A percentile compares a stretch with the other conserved stretches of the same genome.
Evolutionary conservation across 1,140 invertebrate genomes (phyloP).

Genomic region (Drosophila subobscura): DNA sequence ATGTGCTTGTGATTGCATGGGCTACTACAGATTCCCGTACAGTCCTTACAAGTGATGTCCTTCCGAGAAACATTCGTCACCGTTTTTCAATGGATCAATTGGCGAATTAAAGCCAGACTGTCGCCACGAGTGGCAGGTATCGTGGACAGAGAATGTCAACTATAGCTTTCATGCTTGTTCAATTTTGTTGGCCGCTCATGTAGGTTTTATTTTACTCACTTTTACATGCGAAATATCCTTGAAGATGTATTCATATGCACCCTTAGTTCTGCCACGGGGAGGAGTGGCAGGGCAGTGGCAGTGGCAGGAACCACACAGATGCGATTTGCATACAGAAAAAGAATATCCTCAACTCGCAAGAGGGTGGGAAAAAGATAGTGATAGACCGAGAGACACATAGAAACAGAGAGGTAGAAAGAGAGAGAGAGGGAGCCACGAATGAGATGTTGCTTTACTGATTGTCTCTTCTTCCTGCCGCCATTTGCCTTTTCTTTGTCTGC

Average conservation of each 20-base stretch:
- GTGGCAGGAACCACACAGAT: slow-evolving; percentile 51
- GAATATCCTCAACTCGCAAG: slow-evolving; percentile 53
- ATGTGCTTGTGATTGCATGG: no score
- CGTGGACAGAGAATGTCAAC: no score
- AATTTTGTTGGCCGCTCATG: slow-evolving; percentile 49
- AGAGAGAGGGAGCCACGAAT: slow-evolving; percentile 48
- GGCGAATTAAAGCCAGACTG: no score
- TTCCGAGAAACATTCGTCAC: no score
- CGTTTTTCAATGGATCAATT: no score
- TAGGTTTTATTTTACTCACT: slow-evolving; percentile 48
- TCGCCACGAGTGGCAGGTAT: no score
- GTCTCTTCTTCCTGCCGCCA: slow-evolving; percentile 63
- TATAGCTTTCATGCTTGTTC: slow-evolving; percentile 39
- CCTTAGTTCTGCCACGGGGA: slow-evolving; percentile 38
- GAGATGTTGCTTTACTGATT: slow-evolving; percentile 71
- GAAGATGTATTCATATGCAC: slow-evolving; percentile 72
- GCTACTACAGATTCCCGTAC: no score
- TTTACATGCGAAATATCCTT: slow-evolving; percentile 37
- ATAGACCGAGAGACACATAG: neutral
- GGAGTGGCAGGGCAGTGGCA: slow-evolving; percentile 28
- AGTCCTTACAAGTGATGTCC: no score
- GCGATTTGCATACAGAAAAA: slow-evolving; percentile 70
- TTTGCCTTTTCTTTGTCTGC: slow-evolving; percentile 65
- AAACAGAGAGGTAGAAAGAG: slow-evolving; percentile 1
- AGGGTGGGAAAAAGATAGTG: neutral